These are phyloP conservation scores for Eurytoma californica DNA, from an alignment of 2,888 invertebrate genomes.

Conservation along the genomic window DNA sequence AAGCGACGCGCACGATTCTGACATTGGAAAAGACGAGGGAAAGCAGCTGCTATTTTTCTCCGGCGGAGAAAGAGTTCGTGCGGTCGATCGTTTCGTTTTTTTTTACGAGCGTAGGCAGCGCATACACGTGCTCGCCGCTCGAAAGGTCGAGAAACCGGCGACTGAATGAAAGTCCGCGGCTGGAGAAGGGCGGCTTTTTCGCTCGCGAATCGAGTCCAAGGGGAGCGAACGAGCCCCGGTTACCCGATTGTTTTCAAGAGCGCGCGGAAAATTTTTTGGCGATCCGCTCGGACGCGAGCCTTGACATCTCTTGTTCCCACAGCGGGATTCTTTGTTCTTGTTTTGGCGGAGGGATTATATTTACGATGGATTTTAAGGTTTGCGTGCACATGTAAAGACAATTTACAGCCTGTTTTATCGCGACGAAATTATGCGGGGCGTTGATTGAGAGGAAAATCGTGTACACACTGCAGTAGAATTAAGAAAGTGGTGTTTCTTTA, in stretches of 20 bases:
- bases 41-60: constrained; percentile 15
- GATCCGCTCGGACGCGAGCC: not conserved
- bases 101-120: constrained; percentile 12
- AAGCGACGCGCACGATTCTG: not conserved
- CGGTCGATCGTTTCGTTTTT: not conserved
- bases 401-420: too few relatives aligned
- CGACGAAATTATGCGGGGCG: too few relatives aligned
- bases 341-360: not conserved
- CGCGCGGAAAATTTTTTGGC: constrained; percentile 6
- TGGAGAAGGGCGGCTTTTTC: constrained; percentile 28
- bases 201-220: constrained; percentile 41
- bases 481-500: too few relatives aligned
- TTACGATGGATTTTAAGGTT: too few relatives aligned
- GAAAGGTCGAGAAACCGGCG: constrained; percentile 42
- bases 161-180: constrained; percentile 19
- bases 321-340: not conserved
- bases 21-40: constrained; percentile 20
- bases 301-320: not conserved
- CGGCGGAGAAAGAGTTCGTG: not conserved
- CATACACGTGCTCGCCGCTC: not conserved
- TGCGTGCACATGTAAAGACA: too few relatives aligned
- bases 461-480: too few relatives aligned
- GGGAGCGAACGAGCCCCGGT: constrained; percentile 8
- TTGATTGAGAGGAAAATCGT: too few relatives aligned
- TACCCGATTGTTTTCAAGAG: not conserved